These are phyloP conservation scores for Hipparchia semele DNA, from an alignment of 2,888 invertebrate species.

Conservation along the genomic window DNA sequence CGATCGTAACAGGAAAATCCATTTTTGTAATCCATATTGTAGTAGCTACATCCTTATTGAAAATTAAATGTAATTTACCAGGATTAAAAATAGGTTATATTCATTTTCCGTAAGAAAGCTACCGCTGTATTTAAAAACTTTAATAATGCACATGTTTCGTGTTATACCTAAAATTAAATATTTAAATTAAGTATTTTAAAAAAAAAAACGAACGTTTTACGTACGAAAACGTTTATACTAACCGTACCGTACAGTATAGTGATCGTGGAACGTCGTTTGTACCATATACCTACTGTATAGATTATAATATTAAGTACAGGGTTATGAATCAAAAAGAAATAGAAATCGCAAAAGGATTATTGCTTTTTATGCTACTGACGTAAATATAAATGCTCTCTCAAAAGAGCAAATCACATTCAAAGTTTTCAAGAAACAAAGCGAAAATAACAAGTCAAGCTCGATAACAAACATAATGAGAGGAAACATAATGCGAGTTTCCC, in stretches of 20 bases:
- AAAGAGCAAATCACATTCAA: conserved; percentile 3
- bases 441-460: conserved; percentile 23
- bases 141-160: too few relatives aligned
- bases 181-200: too few relatives aligned
- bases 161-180: too few relatives aligned
- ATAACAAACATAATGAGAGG: conserved; percentile 41
- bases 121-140: too few relatives aligned
- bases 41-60: not conserved
- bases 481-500: conserved; percentile 42
- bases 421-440: conserved; percentile 1
- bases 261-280: too few relatives aligned
- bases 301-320: too few relatives aligned
- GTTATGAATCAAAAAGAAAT: not conserved
- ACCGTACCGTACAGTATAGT: too few relatives aligned
- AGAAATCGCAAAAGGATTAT: not conserved
- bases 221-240: too few relatives aligned
- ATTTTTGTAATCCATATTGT: conserved; percentile 9
- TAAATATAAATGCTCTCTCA: not conserved
- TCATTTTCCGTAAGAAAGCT: too few relatives aligned
- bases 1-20: conserved; percentile 26
- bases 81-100: too few relatives aligned
- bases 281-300: too few relatives aligned
- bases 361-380: not conserved
- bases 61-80: not conserved
- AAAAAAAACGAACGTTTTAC: too few relatives aligned